Evolutionary conservation across 53 echinoderm and acorn worm species (phyloP).

Genomic region (Paracentrotus lividus): DNA sequence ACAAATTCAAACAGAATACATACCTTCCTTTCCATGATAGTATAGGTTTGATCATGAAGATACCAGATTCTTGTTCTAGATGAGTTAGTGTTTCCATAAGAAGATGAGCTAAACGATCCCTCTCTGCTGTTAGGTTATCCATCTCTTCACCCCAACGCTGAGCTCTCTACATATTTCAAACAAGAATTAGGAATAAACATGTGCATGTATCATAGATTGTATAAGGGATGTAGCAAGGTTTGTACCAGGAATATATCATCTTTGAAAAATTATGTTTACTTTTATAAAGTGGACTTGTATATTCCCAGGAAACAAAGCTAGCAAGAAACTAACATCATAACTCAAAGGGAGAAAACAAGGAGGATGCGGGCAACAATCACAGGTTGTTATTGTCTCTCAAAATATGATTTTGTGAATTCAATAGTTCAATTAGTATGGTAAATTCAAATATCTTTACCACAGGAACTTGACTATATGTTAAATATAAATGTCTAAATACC

Average conservation of each 20-base stretch:
- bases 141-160: conserved; percentile 99
- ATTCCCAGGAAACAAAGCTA: no score
- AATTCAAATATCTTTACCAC: no score
- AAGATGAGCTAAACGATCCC: conserved; percentile 85
- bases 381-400: no score
- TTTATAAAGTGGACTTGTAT: no score
- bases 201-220: not conserved
- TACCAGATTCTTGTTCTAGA: conserved; percentile 96
- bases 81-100: conserved; percentile 89
- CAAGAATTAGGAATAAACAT: not conserved
- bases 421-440: not conserved
- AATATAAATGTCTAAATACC: no score
- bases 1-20: not conserved
- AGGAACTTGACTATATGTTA: no score
- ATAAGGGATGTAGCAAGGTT: no score
- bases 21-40: conserved; percentile 99
- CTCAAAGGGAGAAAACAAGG: not conserved
- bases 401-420: no score
- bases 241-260: no score
- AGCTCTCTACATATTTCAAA: conserved; percentile 79
- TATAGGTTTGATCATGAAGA: conserved; percentile 99
- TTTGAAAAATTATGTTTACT: no score
- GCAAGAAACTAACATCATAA: not conserved
- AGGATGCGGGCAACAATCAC: no score
- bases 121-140: conserved; percentile 91